Conservation (phyloP, 1,140 invertebrate genomes). For the Neodiprion virginianus region DNA sequence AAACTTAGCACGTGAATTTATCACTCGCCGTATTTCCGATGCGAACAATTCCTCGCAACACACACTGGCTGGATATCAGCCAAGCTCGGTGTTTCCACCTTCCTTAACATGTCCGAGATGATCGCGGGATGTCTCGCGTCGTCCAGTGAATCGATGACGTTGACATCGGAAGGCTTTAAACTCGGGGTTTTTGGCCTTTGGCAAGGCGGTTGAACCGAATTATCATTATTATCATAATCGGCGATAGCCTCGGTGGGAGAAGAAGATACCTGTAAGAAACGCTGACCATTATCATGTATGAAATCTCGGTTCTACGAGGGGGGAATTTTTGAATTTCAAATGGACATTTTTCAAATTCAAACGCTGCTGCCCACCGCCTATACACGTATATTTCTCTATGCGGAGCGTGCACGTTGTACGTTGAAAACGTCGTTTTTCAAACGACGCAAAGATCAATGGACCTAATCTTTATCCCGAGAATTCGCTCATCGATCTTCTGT, state of each 20-base stretch:
- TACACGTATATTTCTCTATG: no score
- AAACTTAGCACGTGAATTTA: background rate
- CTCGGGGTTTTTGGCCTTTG: no score
- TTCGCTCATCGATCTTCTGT: no score
- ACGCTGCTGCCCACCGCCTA: background rate
- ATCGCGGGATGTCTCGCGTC: no score
- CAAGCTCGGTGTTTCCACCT: slow-evolving; percentile 7
- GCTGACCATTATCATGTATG: background rate
- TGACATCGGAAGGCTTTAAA: no score
- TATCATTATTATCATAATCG: background rate
- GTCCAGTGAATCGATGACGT: background rate
- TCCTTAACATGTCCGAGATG: background rate
- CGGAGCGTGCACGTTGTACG: background rate
- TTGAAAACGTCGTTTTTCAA: background rate
- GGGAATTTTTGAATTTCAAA: background rate
- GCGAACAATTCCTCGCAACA: background rate
- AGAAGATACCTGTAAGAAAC: background rate
- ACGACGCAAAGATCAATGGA: background rate
- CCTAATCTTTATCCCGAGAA: background rate
- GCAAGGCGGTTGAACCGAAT: slow-evolving; percentile 3
- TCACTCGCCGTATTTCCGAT: background rate
- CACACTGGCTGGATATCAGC: background rate
- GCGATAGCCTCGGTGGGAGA: background rate
- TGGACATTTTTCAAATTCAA: background rate
- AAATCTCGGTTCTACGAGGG: background rate